These are phyloP conservation scores for Drosophila varians DNA, from an alignment of 1,140 invertebrate genomes.

Conservation along the genomic window DNA sequence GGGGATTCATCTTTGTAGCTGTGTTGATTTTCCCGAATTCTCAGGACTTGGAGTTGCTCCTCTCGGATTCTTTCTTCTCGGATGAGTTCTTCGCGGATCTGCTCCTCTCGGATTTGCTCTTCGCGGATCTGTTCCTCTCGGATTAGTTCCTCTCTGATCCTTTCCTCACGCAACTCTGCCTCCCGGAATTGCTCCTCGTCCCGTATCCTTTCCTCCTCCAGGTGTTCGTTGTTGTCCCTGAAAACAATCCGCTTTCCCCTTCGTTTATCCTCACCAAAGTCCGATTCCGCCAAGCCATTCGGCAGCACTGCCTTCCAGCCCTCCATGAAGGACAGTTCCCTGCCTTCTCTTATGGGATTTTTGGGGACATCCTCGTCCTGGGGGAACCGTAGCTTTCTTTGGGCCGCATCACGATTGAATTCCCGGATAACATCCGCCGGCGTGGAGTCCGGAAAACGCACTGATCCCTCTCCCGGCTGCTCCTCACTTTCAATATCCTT, in stretches of 20 bases:
- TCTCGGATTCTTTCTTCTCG: conserved; percentile 13
- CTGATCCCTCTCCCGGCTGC: conserved; percentile 20
- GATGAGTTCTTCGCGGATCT: conserved; percentile 3
- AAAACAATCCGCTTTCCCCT: conserved; percentile 68
- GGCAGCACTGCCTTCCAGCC: conserved; percentile 59
- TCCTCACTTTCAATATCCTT: conserved; percentile 59
- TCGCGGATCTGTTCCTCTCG: conserved; percentile 12
- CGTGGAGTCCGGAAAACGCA: conserved; percentile 70
- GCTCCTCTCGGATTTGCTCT: conserved; percentile 17
- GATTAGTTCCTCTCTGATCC: conserved; percentile 8
- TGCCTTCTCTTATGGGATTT: conserved; percentile 23
- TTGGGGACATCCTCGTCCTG: conserved; percentile 23
- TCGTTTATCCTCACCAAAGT: conserved; percentile 46
- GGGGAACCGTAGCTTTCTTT: conserved; percentile 73
- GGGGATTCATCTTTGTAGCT: conserved; percentile 13
- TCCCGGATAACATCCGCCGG: conserved; percentile 60
- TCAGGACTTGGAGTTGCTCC: neutral
- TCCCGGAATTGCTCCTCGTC: conserved; percentile 31
- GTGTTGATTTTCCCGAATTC: neutral
- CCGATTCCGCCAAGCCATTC: conserved; percentile 38
- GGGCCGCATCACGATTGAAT: conserved; percentile 67
- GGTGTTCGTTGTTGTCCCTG: conserved; percentile 55
- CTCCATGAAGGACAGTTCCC: conserved; percentile 35
- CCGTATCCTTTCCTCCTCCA: conserved; percentile 12
- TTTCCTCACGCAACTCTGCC: conserved; percentile 13